Base-by-base conservation (phyloP, 2,113 vertebrate species). In the cat (Felis catus) region DNA sequence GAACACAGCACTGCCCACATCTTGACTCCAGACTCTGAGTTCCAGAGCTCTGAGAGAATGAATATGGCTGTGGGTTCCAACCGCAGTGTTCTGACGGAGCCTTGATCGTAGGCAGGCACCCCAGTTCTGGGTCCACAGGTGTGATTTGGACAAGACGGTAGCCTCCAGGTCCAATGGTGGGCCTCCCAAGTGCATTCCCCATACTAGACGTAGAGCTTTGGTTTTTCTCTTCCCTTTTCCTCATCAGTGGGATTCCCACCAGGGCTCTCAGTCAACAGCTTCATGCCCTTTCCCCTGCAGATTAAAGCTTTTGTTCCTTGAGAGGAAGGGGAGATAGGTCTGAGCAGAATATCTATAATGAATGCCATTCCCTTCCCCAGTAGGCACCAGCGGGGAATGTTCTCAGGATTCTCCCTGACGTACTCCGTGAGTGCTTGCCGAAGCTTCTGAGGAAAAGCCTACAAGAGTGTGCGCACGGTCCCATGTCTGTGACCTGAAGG, bases 121-220 rank as follows among this genome's bases (percentile, higher is more conserved):
- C 29, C 31, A 29, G 16, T n/a, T 18, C 45, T n/a, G 41, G 14
- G 29, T 13, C 15, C 31, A 8, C 21, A 14, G 33, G 8, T 63
- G 16, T 13, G 74, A n/a, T 12, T 11, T 55, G 55, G 7, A 2
- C 29, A 36, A 29, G 16, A 29, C 6, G 4, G 19, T 5, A 31
- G 25, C 33, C 55, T 15, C 33, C 81, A 51, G 31, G 9, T 45
- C 41, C 6, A 29, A 6, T 4, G 41, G 15, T 7, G 21, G 19
- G 5, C 1, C 39, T 33, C 7, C 1, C 9, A 3, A 2, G 1
- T 3, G 8, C 15, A 18, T 23, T 39, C n/a, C 31, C 41, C 55
- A 4, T 36, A 1, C 33, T 31, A 21, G 31, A 4, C 0, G 0
- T 12, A 6, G 13, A n/a, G 15, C 1, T 25, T 36, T 41, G 12